Percentiles rank a stretch among this genome's conserved stretches.
Conservation (phyloP, 1,140 invertebrate species). For the Saccostrea echinata region DNA sequence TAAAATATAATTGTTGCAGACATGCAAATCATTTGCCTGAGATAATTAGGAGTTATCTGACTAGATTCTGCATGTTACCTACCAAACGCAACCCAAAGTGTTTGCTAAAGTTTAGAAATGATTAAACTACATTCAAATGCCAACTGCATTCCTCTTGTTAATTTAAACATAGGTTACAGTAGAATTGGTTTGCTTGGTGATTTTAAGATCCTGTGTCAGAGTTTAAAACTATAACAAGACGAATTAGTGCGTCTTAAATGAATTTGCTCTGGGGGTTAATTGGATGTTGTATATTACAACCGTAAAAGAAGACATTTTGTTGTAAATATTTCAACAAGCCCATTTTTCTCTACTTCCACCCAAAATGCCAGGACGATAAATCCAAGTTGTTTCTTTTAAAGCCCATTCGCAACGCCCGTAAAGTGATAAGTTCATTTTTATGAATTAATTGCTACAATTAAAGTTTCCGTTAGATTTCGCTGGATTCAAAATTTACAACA, state of each 20-base stretch:
- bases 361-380: slow-evolving; percentile 22
- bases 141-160: not conserved
- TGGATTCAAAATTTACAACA: not conserved
- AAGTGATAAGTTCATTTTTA: slow-evolving; percentile 38
- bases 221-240: not conserved
- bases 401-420: slow-evolving; percentile 16
- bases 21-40: too few species aligned
- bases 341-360: not conserved
- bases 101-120: too few species aligned
- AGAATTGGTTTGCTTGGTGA: not conserved
- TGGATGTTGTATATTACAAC: slow-evolving; percentile 13
- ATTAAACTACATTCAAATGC: not conserved
- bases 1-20: too few species aligned
- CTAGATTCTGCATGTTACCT: too few species aligned
- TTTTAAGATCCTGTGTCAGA: not conserved
- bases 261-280: slow-evolving; percentile 20
- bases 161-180: not conserved
- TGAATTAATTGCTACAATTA: slow-evolving; percentile 38
- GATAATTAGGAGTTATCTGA: too few species aligned
- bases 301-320: not conserved
- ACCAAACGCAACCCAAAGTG: too few species aligned
- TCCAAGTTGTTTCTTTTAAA: slow-evolving; percentile 19
- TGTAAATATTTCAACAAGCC: slow-evolving; percentile 10
- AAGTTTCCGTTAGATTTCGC: slow-evolving; percentile 20
- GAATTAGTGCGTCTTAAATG: slow-evolving; percentile 23